phyloP scores from a whole-genome alignment of 2,113 vertebrate genomes.

The Tonatia bakeri region DNA sequence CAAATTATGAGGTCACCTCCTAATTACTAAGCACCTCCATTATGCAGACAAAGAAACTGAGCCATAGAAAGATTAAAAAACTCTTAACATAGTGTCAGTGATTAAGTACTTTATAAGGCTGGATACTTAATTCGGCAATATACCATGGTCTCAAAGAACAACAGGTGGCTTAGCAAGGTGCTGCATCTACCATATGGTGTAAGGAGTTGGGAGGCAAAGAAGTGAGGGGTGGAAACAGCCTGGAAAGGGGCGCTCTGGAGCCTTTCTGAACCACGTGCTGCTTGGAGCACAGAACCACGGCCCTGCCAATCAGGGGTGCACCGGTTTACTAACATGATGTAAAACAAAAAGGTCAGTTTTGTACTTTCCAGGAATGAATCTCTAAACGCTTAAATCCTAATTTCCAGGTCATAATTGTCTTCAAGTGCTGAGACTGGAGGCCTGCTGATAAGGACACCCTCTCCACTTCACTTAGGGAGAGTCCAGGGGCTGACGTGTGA shows the following conservation, averaged over 20 bases:
- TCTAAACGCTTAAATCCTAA: neutral
- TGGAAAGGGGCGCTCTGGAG: neutral
- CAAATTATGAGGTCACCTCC: neutral
- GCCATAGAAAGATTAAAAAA: neutral
- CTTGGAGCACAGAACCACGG: neutral
- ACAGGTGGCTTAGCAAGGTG: neutral
- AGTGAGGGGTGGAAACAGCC: neutral
- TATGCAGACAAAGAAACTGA: neutral
- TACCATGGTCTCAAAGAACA: neutral
- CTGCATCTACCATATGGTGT: neutral
- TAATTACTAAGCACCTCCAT: neutral
- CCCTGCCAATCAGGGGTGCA: too few species aligned
- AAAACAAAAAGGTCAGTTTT: neutral
- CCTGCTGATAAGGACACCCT: neutral
- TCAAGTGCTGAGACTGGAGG: neutral
- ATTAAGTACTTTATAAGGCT: neutral
- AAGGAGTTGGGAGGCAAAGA: neutral
- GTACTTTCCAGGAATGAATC: neutral
- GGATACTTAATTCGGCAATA: neutral
- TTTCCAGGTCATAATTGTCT: neutral
- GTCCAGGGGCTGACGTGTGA: neutral
- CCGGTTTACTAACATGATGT: rapidly evolving
- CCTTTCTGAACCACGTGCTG: neutral
- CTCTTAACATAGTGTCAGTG: neutral
- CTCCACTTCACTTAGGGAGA: neutral